phyloP scores from a whole-genome alignment of 2,797 vertebrate species.

The Poeciliopsis gracilis region DNA sequence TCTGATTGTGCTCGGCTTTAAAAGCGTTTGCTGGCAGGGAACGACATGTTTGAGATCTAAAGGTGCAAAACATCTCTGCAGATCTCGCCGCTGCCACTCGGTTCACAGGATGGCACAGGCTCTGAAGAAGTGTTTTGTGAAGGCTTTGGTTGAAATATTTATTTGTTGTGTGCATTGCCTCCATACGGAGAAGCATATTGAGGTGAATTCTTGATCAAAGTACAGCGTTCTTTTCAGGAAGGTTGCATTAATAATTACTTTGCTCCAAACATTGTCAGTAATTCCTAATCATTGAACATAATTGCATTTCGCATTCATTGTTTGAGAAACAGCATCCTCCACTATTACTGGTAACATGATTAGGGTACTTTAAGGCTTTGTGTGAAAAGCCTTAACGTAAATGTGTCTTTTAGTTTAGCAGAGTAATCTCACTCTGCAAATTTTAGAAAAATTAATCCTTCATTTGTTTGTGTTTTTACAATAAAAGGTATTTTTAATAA shows the following conservation, averaged over 20 bases:
- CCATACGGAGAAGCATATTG: conserved; percentile 8
- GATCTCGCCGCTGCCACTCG: not conserved
- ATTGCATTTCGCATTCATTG: not conserved
- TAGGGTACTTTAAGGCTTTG: not conserved
- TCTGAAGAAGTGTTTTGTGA: conserved; percentile 33
- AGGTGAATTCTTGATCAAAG: conserved; percentile 26
- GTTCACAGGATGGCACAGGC: not conserved
- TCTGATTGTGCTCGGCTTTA: conserved; percentile 39
- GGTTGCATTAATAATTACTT: not conserved
- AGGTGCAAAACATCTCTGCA: conserved; percentile 27
- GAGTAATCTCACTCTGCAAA: not conserved
- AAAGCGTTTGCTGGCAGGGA: conserved; percentile 21
- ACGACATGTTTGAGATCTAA: conserved; percentile 32
- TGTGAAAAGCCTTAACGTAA: not conserved
- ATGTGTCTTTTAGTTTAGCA: not conserved
- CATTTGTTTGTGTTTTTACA: not conserved
- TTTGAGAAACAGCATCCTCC: not conserved
- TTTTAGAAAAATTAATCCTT: not conserved
- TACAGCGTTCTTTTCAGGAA: not conserved
- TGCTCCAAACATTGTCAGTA: not conserved
- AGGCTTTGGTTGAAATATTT: conserved; percentile 47
- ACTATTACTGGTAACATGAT: not conserved
- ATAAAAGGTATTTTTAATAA: not conserved
- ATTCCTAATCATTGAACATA: not conserved
- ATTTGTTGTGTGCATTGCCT: conserved; percentile 33